These are phyloP conservation scores for Drosophila ustulata DNA, from an alignment of 2,888 invertebrate genomes.

Conservation along the genomic window DNA sequence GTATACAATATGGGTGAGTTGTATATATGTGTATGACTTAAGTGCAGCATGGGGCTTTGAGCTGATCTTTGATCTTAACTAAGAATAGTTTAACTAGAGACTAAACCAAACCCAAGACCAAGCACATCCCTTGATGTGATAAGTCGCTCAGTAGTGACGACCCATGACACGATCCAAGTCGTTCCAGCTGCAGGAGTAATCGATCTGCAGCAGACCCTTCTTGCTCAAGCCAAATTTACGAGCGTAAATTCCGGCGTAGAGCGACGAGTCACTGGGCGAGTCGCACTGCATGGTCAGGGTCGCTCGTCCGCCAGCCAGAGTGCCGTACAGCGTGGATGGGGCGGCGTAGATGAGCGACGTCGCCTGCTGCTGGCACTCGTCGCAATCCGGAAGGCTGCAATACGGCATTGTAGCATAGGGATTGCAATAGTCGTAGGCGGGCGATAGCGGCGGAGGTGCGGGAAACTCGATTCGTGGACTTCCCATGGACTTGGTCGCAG, in stretches of 20 bases:
- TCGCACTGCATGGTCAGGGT: slow-evolving; percentile 33
- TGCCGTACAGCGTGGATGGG: slow-evolving; percentile 75
- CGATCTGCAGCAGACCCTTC: slow-evolving; percentile 92
- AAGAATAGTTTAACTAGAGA: slow-evolving; percentile 56
- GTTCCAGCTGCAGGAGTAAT: slow-evolving; percentile 93
- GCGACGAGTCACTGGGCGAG: slow-evolving; percentile 76
- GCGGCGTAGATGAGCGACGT: slow-evolving; percentile 75
- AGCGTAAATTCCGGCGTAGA: slow-evolving; percentile 83
- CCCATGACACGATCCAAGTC: slow-evolving; percentile 91
- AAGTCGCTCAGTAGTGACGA: slow-evolving; percentile 71
- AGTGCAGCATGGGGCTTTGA: slow-evolving; percentile 35
- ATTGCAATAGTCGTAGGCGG: slow-evolving; percentile 83
- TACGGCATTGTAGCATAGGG: slow-evolving; percentile 82
- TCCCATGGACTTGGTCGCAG: slow-evolving; percentile 65
- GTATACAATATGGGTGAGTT: slow-evolving; percentile 17
- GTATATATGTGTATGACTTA: slow-evolving; percentile 59
- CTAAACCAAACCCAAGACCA: slow-evolving; percentile 58
- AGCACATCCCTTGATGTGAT: background rate
- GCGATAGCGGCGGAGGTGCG: slow-evolving; percentile 78
- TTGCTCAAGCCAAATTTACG: slow-evolving; percentile 89
- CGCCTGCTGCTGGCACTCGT: slow-evolving; percentile 76
- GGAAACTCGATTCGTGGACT: slow-evolving; percentile 83
- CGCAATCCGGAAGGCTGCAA: slow-evolving; percentile 83
- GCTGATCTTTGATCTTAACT: slow-evolving; percentile 27
- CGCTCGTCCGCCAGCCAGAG: slow-evolving; percentile 34